A percentile compares a stretch with the other conserved stretches of the same genome.
These are phyloP conservation scores for Incurvaria masculella DNA, from an alignment of 2,888 invertebrate species.

Conservation along the genomic window DNA sequence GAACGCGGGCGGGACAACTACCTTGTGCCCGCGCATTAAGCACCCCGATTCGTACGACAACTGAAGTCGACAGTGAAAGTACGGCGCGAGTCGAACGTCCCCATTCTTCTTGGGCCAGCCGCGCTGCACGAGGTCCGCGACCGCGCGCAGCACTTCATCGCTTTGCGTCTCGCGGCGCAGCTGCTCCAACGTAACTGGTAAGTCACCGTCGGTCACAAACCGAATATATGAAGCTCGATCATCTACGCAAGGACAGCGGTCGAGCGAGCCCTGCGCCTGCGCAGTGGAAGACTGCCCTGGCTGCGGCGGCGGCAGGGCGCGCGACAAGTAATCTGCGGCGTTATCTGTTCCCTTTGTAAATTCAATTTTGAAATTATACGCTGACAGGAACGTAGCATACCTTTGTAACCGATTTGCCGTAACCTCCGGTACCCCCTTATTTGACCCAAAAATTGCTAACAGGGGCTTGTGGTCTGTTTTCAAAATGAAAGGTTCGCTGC, in stretches of 20 bases:
- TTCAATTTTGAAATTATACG: not conserved
- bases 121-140: not conserved
- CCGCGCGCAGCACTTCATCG: not conserved
- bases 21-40: too few relatives aligned
- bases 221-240: constrained; percentile 8
- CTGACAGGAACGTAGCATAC: not conserved
- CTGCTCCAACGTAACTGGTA: constrained; percentile 3
- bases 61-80: too few relatives aligned
- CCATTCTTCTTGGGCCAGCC: constrained; percentile 9
- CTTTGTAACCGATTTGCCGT: constrained; percentile 4
- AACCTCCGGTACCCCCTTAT: constrained; percentile 8
- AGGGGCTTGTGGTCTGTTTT: constrained; percentile 9
- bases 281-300: not conserved
- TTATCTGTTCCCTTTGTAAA: too few relatives aligned
- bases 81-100: too few relatives aligned
- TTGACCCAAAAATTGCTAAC: constrained; percentile 5
- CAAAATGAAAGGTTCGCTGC: constrained; percentile 3
- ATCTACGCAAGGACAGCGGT: not conserved
- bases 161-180: not conserved
- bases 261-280: too few relatives aligned
- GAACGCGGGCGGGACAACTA: too few relatives aligned
- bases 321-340: too few relatives aligned
- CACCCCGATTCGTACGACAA: too few relatives aligned
- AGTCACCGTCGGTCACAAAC: constrained; percentile 6
- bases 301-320: not conserved